phyloP scores from a whole-genome alignment of 2,113 vertebrate species.

The Paralichthys olivaceus region DNA sequence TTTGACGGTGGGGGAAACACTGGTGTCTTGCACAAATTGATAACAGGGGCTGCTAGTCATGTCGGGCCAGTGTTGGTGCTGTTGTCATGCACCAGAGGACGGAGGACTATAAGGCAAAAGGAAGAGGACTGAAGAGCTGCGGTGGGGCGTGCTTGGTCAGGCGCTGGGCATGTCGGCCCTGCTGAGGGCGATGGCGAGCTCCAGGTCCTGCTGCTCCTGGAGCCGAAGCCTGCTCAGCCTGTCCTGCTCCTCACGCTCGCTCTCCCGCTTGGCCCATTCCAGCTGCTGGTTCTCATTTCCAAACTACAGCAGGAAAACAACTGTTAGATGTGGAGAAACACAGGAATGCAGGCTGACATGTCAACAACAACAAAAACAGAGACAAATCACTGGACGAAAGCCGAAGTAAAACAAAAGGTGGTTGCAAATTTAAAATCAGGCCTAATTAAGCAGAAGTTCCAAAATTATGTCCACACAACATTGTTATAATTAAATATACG shows the following conservation, averaged over 20 bases:
- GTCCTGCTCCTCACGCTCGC: conserved; percentile 92
- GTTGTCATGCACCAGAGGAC: conserved; percentile 26
- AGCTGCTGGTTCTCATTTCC: conserved; percentile 96
- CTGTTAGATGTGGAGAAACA: conserved; percentile 21
- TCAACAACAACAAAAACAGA: conserved; percentile 9
- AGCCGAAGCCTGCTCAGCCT: conserved; percentile 86
- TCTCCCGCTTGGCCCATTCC: conserved; percentile 95
- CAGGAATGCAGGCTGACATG: neutral
- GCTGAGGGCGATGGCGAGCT: conserved; percentile 95
- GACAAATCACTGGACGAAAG: conserved; percentile 4
- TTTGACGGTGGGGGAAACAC: conserved; percentile 52
- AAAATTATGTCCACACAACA: conserved; percentile 4
- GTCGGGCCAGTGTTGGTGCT: conserved; percentile 34
- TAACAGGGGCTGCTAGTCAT: conserved; percentile 45
- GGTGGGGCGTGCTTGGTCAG: conserved; percentile 68
- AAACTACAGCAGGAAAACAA: conserved; percentile 80
- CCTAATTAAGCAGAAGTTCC: neutral
- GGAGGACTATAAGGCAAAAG: neutral
- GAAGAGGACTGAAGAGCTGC: conserved; percentile 16
- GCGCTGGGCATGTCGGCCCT: conserved; percentile 88
- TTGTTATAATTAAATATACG: conserved; percentile 2
- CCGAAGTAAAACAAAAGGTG: neutral
- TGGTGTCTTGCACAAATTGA: conserved; percentile 52
- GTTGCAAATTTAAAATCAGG: conserved; percentile 39
- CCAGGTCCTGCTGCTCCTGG: conserved; percentile 94